Conservation (phyloP, 1,140 invertebrate genomes). For the Aphaenogaster ashmeadi region DNA sequence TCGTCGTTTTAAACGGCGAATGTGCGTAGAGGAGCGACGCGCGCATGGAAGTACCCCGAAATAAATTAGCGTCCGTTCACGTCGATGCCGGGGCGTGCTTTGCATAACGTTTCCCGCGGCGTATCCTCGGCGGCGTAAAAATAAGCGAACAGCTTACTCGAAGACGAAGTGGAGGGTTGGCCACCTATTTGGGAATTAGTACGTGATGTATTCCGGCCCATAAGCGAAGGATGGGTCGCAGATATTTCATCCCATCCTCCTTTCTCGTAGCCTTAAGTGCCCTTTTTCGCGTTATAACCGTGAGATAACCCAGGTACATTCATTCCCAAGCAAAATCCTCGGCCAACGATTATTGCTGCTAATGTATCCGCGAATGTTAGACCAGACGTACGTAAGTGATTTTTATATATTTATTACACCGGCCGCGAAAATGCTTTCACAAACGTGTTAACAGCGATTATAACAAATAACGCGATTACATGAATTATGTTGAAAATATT, state of each 20-base stretch:
- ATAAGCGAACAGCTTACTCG: conserved; percentile 74
- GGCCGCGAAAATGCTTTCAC: background rate
- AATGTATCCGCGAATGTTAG: conserved; percentile 66
- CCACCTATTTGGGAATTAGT: conserved; percentile 78
- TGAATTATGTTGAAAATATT: background rate
- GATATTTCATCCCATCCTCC: conserved; percentile 73
- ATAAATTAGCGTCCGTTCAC: conserved; percentile 72
- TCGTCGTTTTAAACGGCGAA: conserved; percentile 59
- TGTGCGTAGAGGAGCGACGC: background rate
- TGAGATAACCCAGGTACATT: conserved; percentile 74
- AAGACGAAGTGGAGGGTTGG: conserved; percentile 69
- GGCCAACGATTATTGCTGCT: conserved; percentile 70
- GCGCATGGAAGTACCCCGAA: conserved; percentile 45
- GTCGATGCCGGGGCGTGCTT: conserved; percentile 66
- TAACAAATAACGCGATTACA: background rate
- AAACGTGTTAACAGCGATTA: background rate
- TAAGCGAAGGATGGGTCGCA: conserved; percentile 70
- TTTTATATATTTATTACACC: conserved; percentile 10
- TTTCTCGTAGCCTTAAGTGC: conserved; percentile 69
- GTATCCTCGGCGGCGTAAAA: conserved; percentile 69
- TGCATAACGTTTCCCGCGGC: conserved; percentile 70
- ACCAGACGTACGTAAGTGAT: conserved; percentile 37
- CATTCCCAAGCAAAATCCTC: conserved; percentile 70
- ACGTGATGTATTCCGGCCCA: conserved; percentile 77
- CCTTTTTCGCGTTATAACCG: conserved; percentile 77